Base-by-base conservation (phyloP, 2,113 vertebrate genomes). In the Connochaetes taurinus region DNA sequence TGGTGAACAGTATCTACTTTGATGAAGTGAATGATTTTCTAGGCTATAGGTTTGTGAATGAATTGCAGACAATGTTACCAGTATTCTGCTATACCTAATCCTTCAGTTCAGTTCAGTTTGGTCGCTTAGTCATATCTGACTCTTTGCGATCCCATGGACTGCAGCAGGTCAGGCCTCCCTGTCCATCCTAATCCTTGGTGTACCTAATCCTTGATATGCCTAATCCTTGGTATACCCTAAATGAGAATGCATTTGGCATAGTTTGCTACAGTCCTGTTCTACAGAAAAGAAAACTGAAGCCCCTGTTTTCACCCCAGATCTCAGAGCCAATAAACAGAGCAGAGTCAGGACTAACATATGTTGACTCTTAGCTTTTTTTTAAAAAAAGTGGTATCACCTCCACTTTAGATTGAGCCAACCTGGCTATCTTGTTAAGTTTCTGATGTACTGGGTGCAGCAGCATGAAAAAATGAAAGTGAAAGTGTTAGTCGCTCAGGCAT, bases 381-480 rank as follows among this genome's bases (percentile, higher is more conserved):
- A 14, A 23, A 23, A 92, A 80, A 80, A 19, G 29, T 94, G 36
- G 64, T 2, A 86, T 96, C 47, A 84, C 43, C 23, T 95, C 47
- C n/a, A 83, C 55, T 87, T 96, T 47, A 86, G 91, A 95, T 74
- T 90, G 55, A 98, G 87, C 25, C n/a, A 94, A 78, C 7, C 57
- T 94, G 43, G 33, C 31, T 71, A 52, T 14, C 15, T 92, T 95
- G 52, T 76, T 84, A 90, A 96, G 7, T 15, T 29, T 84, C 40
- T 87, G 84, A 43, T 58, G 82, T 95, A 45, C 12, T 50, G 47
- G 7, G 27, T 60, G 11, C 55, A 83, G 27, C 71, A 43, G 40
- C 71, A 76, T 76, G 40, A 76, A 43, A 27, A 76, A 76, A 27
- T 76, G 36, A 76, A 76, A 74, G 11, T 74, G 36, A 36, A 71